phyloP scores from a whole-genome alignment of 2,797 vertebrate species.

The Sebastes goodei region DNA sequence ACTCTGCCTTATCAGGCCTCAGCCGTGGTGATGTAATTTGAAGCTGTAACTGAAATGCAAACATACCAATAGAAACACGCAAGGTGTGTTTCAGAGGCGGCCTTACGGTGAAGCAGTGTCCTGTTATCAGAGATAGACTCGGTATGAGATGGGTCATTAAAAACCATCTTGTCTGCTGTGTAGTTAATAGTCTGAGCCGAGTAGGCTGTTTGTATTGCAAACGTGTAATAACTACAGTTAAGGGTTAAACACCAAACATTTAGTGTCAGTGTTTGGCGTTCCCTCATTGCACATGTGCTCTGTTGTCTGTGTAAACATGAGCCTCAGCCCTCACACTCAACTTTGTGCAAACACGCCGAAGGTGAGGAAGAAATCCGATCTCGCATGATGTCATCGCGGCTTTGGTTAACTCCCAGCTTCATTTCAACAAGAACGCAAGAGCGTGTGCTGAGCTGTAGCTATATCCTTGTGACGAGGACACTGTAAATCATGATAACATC shows the following conservation, averaged over 20 bases:
- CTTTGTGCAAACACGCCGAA: slow-evolving; percentile 55
- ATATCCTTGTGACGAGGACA: slow-evolving; percentile 6
- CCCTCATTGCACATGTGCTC: slow-evolving; percentile 10
- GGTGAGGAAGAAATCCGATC: slow-evolving; percentile 48
- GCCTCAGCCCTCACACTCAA: slow-evolving; percentile 5
- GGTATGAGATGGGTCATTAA: slow-evolving; percentile 2
- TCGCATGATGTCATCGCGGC: slow-evolving; percentile 48
- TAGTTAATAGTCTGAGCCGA: slow-evolving; percentile 8
- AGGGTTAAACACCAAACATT: slow-evolving; percentile 27
- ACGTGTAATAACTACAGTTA: slow-evolving; percentile 42
- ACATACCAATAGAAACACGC: slow-evolving; percentile 41
- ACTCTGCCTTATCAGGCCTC: slow-evolving; percentile 56
- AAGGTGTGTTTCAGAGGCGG: slow-evolving; percentile 27
- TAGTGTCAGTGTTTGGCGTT: slow-evolving; percentile 44
- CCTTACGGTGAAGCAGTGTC: neutral
- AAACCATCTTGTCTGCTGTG: neutral
- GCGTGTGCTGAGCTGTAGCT: slow-evolving; percentile 13
- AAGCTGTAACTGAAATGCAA: slow-evolving; percentile 62
- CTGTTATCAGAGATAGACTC: slow-evolving; percentile 18
- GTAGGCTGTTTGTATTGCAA: slow-evolving; percentile 46
- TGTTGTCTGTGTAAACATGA: slow-evolving; percentile 59
- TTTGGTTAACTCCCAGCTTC: slow-evolving; percentile 27
- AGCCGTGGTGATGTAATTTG: slow-evolving; percentile 66
- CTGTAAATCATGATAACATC: slow-evolving; percentile 54
- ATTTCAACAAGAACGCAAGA: slow-evolving; percentile 19